phyloP scores from a whole-genome alignment of 2,888 invertebrate genomes.

The Allophyes oxyacanthae region DNA sequence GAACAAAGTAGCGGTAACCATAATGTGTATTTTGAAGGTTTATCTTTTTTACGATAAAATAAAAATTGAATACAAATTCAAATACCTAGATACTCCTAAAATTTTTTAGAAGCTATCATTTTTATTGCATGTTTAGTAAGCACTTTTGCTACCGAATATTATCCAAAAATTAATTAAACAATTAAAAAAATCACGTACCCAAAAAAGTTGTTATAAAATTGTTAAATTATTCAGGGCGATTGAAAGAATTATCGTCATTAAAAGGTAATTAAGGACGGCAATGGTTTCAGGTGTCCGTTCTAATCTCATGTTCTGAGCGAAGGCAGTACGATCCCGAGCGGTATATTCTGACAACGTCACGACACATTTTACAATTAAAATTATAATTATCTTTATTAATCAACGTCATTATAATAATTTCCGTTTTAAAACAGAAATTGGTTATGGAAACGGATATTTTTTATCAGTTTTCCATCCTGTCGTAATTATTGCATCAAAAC shows the following conservation, averaged over 20 bases:
- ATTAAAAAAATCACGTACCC: slow-evolving; percentile 20
- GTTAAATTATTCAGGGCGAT: slow-evolving; percentile 56
- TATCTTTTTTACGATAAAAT: background rate
- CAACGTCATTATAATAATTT: too few species aligned
- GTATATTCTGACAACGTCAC: slow-evolving; percentile 49
- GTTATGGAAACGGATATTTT: too few species aligned
- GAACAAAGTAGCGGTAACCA: slow-evolving; percentile 5
- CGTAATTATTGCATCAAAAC: too few species aligned
- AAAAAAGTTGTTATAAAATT: slow-evolving; percentile 36
- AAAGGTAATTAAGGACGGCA: slow-evolving; percentile 72
- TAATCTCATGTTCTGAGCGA: slow-evolving; percentile 68
- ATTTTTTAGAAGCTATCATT: too few species aligned
- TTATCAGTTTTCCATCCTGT: too few species aligned
- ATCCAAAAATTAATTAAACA: background rate
- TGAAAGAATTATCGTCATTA: slow-evolving; percentile 71
- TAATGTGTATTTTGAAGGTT: background rate
- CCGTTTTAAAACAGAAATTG: too few species aligned
- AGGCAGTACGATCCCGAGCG: slow-evolving; percentile 44
- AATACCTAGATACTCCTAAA: too few species aligned
- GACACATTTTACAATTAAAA: slow-evolving; percentile 11
- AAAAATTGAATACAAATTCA: too few species aligned
- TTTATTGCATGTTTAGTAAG: too few species aligned
- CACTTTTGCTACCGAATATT: background rate
- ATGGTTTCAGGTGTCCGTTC: slow-evolving; percentile 76
- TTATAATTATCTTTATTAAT: too few species aligned